Conservation (phyloP, 2,888 invertebrate genomes). For the Argyresthia goedartella region DNA sequence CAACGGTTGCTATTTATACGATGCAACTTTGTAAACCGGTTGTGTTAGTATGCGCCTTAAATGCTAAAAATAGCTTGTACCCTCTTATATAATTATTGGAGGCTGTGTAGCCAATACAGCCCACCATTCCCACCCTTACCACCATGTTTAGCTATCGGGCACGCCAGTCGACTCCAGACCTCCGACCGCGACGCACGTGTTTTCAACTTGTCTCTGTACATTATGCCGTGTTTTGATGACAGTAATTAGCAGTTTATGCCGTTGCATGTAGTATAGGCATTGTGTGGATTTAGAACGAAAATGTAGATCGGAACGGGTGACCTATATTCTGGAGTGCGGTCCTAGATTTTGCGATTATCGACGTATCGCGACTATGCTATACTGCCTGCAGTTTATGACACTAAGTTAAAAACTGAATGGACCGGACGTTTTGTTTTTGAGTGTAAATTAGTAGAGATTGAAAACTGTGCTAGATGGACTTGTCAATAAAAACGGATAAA, state of each 20-base stretch:
- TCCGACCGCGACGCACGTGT: conserved; percentile 23
- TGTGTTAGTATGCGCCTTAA: conserved; percentile 22
- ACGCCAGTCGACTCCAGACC: conserved; percentile 34
- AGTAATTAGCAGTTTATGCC: neutral
- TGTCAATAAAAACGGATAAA: conserved; percentile 8
- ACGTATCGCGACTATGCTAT: neutral
- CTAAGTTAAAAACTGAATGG: neutral
- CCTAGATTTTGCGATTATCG: neutral
- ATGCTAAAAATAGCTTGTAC: conserved; percentile 58
- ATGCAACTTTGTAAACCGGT: conserved; percentile 4
- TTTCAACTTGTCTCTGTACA: conserved; percentile 11
- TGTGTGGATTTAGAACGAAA: neutral
- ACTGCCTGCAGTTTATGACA: neutral
- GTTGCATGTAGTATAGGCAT: neutral
- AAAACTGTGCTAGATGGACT: neutral
- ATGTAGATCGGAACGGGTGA: neutral
- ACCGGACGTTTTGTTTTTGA: neutral
- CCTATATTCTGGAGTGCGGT: neutral
- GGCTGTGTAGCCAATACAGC: conserved; percentile 55
- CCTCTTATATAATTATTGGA: conserved; percentile 61
- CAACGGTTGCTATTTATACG: conserved; percentile 31
- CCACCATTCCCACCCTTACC: conserved; percentile 12
- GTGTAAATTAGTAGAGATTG: neutral
- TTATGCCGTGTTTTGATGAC: conserved; percentile 20
- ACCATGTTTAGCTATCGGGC: conserved; percentile 9